These are phyloP conservation scores for Bolborhynchus lineola DNA, from an alignment of 2,113 vertebrate species.

Conservation along the genomic window DNA sequence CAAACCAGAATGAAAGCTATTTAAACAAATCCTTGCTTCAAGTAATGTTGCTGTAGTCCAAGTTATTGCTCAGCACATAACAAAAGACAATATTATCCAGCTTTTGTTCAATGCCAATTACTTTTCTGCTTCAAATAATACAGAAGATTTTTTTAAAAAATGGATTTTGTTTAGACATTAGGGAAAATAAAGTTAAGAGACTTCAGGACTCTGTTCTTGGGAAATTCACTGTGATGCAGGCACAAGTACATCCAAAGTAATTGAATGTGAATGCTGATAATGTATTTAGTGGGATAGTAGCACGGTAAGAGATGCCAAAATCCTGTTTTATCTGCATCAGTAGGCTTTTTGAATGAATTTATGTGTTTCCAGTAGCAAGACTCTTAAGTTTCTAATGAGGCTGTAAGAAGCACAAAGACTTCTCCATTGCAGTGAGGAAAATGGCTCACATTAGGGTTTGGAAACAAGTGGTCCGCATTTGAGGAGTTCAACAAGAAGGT, in stretches of 20 bases:
- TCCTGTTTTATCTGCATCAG: background rate
- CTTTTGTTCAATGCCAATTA: conserved; percentile 35
- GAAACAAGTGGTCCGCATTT: background rate
- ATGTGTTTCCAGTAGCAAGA: background rate
- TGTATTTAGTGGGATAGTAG: conserved; percentile 12
- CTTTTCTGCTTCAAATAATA: conserved; percentile 36
- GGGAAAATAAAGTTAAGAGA: background rate
- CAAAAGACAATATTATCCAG: background rate
- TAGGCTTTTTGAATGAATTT: background rate
- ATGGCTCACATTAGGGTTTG: background rate
- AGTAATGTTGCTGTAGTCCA: background rate
- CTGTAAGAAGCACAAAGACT: background rate
- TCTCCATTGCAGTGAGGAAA: background rate
- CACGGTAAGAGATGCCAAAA: background rate
- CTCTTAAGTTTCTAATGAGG: background rate
- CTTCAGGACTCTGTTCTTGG: background rate
- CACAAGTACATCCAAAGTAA: background rate
- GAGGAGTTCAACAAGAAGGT: background rate
- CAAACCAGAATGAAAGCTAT: background rate
- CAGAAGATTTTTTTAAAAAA: background rate
- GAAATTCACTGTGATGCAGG: background rate
- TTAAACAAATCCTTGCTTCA: background rate
- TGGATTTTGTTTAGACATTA: background rate
- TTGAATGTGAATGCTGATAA: background rate
- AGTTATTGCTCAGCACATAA: background rate